Evolutionary conservation across 2,113 vertebrate species (phyloP), one percentile per base, ranked within the genome.

Genomic region (Archocentrus centrarchus): DNA sequence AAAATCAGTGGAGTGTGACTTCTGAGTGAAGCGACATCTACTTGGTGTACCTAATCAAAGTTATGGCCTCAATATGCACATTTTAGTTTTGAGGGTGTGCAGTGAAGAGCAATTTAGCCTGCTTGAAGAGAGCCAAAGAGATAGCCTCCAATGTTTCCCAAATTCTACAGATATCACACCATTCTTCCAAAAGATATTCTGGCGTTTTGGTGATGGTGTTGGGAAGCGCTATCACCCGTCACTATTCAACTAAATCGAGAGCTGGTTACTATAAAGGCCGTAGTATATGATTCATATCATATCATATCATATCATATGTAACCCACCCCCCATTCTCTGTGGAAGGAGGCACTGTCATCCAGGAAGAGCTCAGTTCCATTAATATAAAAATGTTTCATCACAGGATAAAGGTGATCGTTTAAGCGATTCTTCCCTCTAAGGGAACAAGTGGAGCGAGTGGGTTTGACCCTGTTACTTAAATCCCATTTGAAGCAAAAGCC

Each of bases 211-310:
- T 22, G 55, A 58, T 58, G 20, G 1, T 35, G 47, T 5, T 73
- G 68, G 68, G 32, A 32, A 55, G 47, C 32, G 18, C 0, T 55
- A 1, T 53, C 17, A 32, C 68, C 68, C 6, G 2, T 14, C 55
- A 44, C 44, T 53, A 53, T 73, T 7, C 68, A 73, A n/a, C 47
- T 55, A 73, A 73, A 73, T n/a, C 55, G 53, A 55, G 18, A 55
- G 5, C 27, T 35, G 7, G 68, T 35, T 73, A 55, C 17, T 73
- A 27, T 32, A 73, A 73, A 55, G 17, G 47, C 27, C 6, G 32
- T 9, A 14, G 18, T 5, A 30, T 55, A 18, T 73, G 27, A 35
- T 35, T 55, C 47, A 55, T 35, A 55, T 73, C 27, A 55, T 35
- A 24, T 55, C 47, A 55, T 35, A 55, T 73, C 27, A 55, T 35